Percentiles rank a stretch among this genome's conserved stretches.
Evolutionary conservation across 2,888 invertebrate genomes (phyloP).

Genomic region (Epirrita christyi): DNA sequence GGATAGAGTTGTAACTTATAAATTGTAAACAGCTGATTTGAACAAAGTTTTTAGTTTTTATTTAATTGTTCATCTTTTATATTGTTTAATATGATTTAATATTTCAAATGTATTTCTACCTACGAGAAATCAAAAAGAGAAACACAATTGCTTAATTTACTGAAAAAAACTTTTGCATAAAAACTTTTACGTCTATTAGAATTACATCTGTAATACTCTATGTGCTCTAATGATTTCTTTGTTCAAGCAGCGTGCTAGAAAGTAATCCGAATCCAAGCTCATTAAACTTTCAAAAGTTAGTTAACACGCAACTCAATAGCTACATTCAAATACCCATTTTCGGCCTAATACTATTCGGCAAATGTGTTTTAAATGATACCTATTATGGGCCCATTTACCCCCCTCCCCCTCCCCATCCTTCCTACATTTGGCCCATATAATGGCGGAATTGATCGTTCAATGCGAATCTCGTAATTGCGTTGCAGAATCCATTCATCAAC

Average conservation of each 20-base stretch:
- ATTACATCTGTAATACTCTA: too few species aligned
- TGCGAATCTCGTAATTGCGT: conserved; percentile 49
- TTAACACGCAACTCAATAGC: conserved; percentile 29
- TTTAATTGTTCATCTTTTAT: too few species aligned
- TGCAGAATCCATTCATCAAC: conserved; percentile 70
- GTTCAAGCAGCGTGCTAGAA: background rate
- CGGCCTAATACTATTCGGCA: conserved; percentile 35
- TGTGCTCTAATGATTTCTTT: too few species aligned
- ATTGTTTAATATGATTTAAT: too few species aligned
- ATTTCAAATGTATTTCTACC: too few species aligned
- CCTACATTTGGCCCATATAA: conserved; percentile 21
- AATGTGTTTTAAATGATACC: conserved; percentile 43
- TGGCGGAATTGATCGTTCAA: conserved; percentile 37
- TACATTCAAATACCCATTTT: conserved; percentile 31
- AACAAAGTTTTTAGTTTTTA: too few species aligned
- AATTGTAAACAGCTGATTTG: too few species aligned
- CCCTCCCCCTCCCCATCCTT: background rate
- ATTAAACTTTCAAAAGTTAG: conserved; percentile 26
- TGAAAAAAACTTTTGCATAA: too few species aligned
- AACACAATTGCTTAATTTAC: too few species aligned
- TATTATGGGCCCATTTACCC: conserved; percentile 23
- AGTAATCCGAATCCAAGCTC: conserved; percentile 15
- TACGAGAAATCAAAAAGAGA: too few species aligned
- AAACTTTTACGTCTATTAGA: too few species aligned
- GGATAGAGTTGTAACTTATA: too few species aligned